Evolutionary conservation across 2,113 vertebrate genomes (phyloP).

Genomic region (Hippocampus barbouri): DNA sequence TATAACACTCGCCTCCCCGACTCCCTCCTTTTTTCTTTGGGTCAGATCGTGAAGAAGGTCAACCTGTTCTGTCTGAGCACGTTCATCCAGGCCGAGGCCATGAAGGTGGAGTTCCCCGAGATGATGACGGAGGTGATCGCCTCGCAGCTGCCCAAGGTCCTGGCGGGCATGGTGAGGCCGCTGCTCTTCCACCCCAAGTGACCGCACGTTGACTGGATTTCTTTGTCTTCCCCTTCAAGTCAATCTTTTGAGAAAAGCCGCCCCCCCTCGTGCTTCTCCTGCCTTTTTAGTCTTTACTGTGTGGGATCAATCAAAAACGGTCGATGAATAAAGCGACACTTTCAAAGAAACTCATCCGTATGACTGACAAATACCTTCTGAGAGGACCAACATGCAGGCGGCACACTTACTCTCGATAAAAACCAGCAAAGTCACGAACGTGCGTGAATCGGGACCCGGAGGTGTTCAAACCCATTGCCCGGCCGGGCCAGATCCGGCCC

Average conservation of each 20-base stretch:
- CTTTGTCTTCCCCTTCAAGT: neutral
- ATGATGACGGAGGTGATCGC: slow-evolving; percentile 99
- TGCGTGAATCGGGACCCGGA: neutral
- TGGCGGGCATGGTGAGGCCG: slow-evolving; percentile 97
- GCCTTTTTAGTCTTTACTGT: neutral
- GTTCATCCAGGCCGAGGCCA: slow-evolving; percentile 90
- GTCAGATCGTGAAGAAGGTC: slow-evolving; percentile 93
- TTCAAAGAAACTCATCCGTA: neutral
- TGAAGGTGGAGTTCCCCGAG: slow-evolving; percentile 95
- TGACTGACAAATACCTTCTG: neutral
- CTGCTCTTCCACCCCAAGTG: slow-evolving; percentile 95
- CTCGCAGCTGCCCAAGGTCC: slow-evolving; percentile 93
- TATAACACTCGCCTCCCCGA: slow-evolving; percentile 58
- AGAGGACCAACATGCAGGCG: neutral
- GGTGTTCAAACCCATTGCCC: neutral
- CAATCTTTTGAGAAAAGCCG: neutral
- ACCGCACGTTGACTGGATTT: neutral
- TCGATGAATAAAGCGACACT: neutral
- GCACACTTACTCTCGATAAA: neutral
- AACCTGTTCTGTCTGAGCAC: slow-evolving; percentile 96
- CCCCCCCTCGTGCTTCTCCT: neutral
- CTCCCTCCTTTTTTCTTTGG: neutral
- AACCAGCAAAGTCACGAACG: neutral
- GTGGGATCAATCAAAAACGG: neutral
- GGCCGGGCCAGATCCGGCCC: neutral